Evolutionary conservation across 1,140 invertebrate species (phyloP).

Genomic region (Lepidostoma basale): DNA sequence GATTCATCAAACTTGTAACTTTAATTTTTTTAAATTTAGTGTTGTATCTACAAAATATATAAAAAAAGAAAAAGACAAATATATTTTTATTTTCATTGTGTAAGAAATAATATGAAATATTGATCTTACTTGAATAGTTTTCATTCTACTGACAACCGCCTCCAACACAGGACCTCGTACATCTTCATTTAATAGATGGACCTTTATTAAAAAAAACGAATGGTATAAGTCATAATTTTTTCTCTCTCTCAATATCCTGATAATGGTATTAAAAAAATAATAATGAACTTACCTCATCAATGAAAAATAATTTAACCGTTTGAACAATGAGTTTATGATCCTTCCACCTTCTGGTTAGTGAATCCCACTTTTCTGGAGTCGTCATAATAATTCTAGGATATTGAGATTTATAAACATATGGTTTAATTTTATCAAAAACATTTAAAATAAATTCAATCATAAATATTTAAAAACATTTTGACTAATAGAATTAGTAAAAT

Average conservation of each 20-base stretch:
- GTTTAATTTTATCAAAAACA: neutral
- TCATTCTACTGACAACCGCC: constrained; percentile 79
- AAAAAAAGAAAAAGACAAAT: too few relatives aligned
- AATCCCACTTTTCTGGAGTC: constrained; percentile 88
- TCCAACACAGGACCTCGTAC: constrained; percentile 76
- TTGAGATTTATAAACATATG: neutral
- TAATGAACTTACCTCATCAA: constrained; percentile 71
- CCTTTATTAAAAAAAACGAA: constrained; percentile 45
- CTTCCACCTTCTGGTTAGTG: constrained; percentile 74
- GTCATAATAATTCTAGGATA: constrained; percentile 70
- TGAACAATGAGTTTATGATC: constrained; percentile 68
- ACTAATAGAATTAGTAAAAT: too few relatives aligned
- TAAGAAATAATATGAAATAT: too few relatives aligned
- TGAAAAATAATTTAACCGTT: constrained; percentile 74
- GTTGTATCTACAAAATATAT: too few relatives aligned
- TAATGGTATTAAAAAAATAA: neutral
- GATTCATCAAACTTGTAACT: too few relatives aligned
- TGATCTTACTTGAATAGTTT: constrained; percentile 60
- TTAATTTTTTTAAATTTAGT: too few relatives aligned
- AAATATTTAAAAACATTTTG: neutral
- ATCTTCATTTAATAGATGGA: constrained; percentile 75
- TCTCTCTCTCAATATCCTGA: too few relatives aligned
- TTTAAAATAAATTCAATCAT: neutral
- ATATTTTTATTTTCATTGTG: too few relatives aligned
- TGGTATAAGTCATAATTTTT: neutral